phyloP scores from a whole-genome alignment of 2,888 invertebrate genomes.

The Ophion ventricosus region DNA sequence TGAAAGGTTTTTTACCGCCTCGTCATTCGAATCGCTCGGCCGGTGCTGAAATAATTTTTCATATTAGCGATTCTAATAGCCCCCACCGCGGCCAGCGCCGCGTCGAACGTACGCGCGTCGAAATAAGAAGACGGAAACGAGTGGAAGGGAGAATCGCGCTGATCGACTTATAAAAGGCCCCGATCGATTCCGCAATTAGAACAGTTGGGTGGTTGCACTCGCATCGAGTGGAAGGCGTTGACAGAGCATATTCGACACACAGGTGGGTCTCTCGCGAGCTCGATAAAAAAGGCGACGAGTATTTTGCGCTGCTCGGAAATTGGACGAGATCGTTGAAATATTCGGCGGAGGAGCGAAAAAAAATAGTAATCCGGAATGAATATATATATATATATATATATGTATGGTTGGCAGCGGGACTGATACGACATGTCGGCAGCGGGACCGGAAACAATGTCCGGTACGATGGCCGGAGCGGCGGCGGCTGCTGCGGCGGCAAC shows the following conservation, averaged over 20 bases:
- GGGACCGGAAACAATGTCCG: slow-evolving; percentile 80
- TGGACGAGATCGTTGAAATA: not conserved
- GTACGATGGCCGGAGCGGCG: slow-evolving; percentile 73
- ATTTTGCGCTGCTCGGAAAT: not conserved
- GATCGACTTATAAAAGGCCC: slow-evolving; percentile 77
- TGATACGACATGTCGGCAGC: slow-evolving; percentile 78
- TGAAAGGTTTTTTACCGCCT: slow-evolving; percentile 21
- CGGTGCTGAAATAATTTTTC: not conserved
- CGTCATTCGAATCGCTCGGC: slow-evolving; percentile 42
- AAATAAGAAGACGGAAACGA: slow-evolving; percentile 14
- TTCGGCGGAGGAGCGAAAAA: not conserved
- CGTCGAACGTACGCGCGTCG: slow-evolving; percentile 22
- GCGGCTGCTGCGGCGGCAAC: slow-evolving; percentile 73
- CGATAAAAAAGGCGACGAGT: not conserved
- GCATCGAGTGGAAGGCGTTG: slow-evolving; percentile 74
- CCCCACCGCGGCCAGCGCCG: slow-evolving; percentile 60
- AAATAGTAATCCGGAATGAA: not conserved
- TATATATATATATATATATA: too few relatives aligned
- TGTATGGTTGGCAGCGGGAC: slow-evolving; percentile 79
- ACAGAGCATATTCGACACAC: slow-evolving; percentile 47
- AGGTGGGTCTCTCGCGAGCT: slow-evolving; percentile 69
- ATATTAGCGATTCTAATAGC: slow-evolving; percentile 77
- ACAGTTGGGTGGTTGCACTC: slow-evolving; percentile 80
- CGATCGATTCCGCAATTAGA: slow-evolving; percentile 52
- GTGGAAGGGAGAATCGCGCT: slow-evolving; percentile 32